Conservation (phyloP, 2,797 vertebrate species). For the Gastrophryne carolinensis region DNA sequence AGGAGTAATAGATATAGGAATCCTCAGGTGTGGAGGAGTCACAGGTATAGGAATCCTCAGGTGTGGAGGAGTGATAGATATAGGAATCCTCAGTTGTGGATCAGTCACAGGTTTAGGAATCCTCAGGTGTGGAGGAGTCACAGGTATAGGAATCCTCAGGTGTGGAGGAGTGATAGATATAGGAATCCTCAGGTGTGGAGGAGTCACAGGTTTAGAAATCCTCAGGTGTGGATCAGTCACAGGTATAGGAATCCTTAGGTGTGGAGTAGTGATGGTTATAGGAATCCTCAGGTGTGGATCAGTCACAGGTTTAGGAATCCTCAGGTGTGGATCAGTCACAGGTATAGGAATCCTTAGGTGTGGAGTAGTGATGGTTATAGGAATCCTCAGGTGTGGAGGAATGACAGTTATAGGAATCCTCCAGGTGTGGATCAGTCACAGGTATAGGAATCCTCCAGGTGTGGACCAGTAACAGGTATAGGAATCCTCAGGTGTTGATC, state of each 20-base stretch:
- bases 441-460: neutral
- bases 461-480: too few species aligned
- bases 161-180: too few species aligned
- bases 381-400: neutral
- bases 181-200: too few species aligned
- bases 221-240: neutral
- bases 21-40: too few species aligned
- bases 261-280: too few species aligned
- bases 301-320: too few species aligned
- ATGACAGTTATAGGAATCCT: neutral
- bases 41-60: too few species aligned
- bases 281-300: too few species aligned
- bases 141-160: neutral
- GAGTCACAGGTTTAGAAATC: neutral
- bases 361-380: neutral
- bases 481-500: too few species aligned
- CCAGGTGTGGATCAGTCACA: neutral
- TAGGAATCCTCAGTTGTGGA: neutral
- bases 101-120: neutral
- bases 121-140: neutral
- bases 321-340: neutral
- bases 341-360: too few species aligned
- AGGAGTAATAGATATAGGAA: too few species aligned
- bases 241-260: too few species aligned
- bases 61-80: neutral